Base-by-base conservation (phyloP, 1,140 invertebrate species). In the Steinernema feltiae region DNA sequence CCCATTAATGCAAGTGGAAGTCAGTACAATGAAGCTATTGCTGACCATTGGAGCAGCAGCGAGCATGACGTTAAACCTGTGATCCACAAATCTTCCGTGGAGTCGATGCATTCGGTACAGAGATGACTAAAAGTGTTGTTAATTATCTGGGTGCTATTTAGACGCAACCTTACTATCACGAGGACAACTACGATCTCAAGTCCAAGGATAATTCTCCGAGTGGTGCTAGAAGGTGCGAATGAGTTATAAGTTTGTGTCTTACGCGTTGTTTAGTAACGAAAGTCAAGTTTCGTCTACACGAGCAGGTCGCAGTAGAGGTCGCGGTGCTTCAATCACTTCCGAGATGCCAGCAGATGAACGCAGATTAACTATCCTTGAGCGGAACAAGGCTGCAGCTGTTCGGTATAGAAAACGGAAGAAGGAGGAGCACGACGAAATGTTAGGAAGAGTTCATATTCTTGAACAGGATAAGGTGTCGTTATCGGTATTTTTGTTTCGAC, bases 341-440 rank as follows among this genome's bases (percentile, higher is more conserved):
- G 78, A 79, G 12, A 70, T 79, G 76, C 78, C 79, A 12, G 71
- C 78, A 0, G 78, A 79, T 41, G 78, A 79, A 41, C 48, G 78
- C 3, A 74, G 73, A 30, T 41, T 76, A 70, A 79, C 78, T 1
- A 79, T 79, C 31, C 76, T 79, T 17, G 78, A 79, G 48, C 69
- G 78, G 27, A 79, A 79, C 35, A 80, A 79, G 70, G 79, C 79
- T 15, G 79, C 79, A 7, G 79, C 79, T 48, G 79, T 80, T 2
- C 31, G 79, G 48, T 80, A 80, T 53, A 18, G 79, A 18, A 80
- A 80, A 48, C 72, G 79, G 69, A 80, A 80, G 78, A 80, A 80
- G 77, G 79, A 80, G 41, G 79, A 80, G 41, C 79, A 80, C 48
- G 79, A 80, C 69, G 79, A 80, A 32, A 80, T 80, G 79, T 72